Evolutionary conservation across 2,797 vertebrate species (phyloP).

Genomic region (Malacoctenus gilli): DNA sequence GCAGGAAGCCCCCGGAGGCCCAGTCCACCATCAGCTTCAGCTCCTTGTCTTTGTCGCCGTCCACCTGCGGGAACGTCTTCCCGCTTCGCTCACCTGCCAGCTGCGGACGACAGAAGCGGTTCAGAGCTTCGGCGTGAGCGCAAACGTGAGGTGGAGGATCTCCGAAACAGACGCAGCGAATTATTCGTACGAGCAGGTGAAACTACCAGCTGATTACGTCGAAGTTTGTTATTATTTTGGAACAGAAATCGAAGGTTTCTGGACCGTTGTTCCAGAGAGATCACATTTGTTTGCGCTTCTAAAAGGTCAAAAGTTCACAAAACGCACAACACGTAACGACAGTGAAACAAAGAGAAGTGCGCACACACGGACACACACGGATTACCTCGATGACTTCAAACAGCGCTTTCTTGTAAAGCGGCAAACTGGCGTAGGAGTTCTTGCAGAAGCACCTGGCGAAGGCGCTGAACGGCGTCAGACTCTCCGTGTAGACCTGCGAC

Average conservation of each 20-base stretch:
- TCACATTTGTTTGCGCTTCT: too few relatives aligned
- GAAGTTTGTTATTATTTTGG: too few relatives aligned
- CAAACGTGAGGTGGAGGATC: not conserved
- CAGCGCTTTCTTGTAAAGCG: constrained; percentile 78
- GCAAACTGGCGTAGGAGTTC: constrained; percentile 76
- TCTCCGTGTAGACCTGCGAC: constrained; percentile 72
- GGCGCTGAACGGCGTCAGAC: constrained; percentile 61
- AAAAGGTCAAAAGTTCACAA: too few relatives aligned
- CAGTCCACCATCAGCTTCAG: constrained; percentile 80
- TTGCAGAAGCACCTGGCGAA: constrained; percentile 79
- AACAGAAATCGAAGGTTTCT: too few relatives aligned
- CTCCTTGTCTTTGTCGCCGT: constrained; percentile 68
- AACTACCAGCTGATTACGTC: too few relatives aligned
- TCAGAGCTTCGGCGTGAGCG: not conserved
- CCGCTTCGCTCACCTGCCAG: constrained; percentile 76
- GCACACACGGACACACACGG: constrained; percentile 1
- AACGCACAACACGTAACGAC: too few relatives aligned
- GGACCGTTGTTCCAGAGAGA: too few relatives aligned
- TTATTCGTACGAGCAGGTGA: too few relatives aligned
- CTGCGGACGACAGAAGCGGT: constrained; percentile 56
- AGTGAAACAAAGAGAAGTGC: too few relatives aligned
- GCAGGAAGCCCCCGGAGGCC: constrained; percentile 81
- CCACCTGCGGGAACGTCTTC: constrained; percentile 66
- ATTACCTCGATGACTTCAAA: constrained; percentile 81
- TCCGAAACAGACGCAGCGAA: too few relatives aligned